Percentiles rank a stretch among this genome's conserved stretches.
phyloP scores from a whole-genome alignment of 2,888 invertebrate genomes.

The Scelioninae gen. 1 region DNA sequence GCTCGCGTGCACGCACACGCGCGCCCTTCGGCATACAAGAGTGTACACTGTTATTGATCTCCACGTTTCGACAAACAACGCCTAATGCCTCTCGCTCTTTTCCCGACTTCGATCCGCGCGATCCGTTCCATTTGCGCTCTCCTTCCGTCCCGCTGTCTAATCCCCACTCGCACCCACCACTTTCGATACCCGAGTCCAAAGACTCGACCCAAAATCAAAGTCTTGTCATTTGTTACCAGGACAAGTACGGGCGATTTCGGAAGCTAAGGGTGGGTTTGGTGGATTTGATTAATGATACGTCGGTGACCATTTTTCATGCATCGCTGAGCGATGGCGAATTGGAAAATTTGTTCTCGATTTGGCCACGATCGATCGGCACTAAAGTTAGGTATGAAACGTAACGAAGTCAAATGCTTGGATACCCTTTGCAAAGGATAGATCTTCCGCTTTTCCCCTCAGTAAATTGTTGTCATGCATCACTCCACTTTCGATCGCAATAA shows the following conservation, averaged over 20 bases:
- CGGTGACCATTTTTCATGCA: conserved; percentile 12
- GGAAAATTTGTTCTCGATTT: conserved; percentile 41
- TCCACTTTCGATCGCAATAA: conserved; percentile 79
- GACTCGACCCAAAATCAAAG: conserved; percentile 37
- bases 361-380: conserved; percentile 1
- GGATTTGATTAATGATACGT: conserved; percentile 28
- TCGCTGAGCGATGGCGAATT: neutral
- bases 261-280: neutral
- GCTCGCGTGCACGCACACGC: too few species aligned
- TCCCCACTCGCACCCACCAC: neutral
- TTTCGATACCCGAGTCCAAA: neutral
- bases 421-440: neutral
- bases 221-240: conserved; percentile 39
- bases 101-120: conserved; percentile 60
- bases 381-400: neutral
- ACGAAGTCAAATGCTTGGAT: neutral
- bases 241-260: neutral
- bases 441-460: neutral
- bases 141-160: conserved; percentile 54
- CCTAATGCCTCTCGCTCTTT: conserved; percentile 78
- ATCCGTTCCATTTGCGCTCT: conserved; percentile 62
- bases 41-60: conserved; percentile 82
- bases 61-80: conserved; percentile 83
- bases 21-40: conserved; percentile 72
- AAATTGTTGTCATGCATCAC: conserved; percentile 81